Base-by-base conservation (phyloP, 1,140 invertebrate genomes). In the Drosophila mojavensis region DNA sequence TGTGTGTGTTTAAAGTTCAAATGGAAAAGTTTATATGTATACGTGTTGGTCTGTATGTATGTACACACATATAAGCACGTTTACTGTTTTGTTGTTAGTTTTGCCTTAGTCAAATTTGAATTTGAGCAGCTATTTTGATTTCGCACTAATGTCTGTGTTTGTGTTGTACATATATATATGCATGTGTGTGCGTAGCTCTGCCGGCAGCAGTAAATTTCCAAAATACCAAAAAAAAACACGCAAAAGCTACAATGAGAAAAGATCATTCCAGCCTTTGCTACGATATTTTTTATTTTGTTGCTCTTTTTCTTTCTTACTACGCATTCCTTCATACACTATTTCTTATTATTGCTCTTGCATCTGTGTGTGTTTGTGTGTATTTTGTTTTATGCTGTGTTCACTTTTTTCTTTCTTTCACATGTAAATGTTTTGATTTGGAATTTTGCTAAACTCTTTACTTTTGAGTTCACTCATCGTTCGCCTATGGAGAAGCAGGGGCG, bases 1-100 rank as follows among this genome's bases (percentile, higher is more conserved):
- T 56, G 36, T 15, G 15, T 72, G 72, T 86, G 82, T 82, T 86
- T 86, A 86, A 86, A 86, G 82, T 86, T 86, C 82, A 88, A 88
- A 86, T 86, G 83, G 70, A 79, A 71, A 86, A 76, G 74, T 62
- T 85, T 66, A 84, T 79, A 61, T 50, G 30, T 41, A 43, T 30
- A 28, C 5, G 28, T 30, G 28, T 30, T 0, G 2, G 28, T 30
- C 4, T 43, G 53, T 75, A 9, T 17, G 15, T 17, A 9, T 47
- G 15, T 47, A 17, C 15, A 47, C 15, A 17, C 78, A 80, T 80
- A 80, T 75, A 85, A 82, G 78, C 77, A 88, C 77, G 79, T 88
- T 88, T 82, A 58, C 58, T 71, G 61, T 66, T 54, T 45, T 76
- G 9, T 70, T 64, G n/a, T 59, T 63, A 55, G 26, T 63, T 26